Conservation (phyloP, 92 coral and sea anemone genomes). For the Zoanthus solanderi region DNA sequence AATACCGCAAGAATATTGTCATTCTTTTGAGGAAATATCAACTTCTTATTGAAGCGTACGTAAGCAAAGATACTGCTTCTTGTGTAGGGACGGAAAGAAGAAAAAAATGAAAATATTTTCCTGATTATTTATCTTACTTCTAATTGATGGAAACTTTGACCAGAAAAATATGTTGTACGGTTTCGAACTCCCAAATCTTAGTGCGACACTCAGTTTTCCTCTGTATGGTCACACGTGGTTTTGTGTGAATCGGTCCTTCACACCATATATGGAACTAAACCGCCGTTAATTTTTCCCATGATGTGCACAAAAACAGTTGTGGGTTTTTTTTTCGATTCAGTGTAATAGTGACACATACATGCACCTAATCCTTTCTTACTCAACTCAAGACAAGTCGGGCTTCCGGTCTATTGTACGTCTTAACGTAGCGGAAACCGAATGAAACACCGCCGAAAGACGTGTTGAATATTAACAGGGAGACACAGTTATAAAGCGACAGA, state of each 20-base stretch:
- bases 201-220: neutral
- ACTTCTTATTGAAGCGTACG: neutral
- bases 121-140: too few species aligned
- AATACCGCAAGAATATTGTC: neutral
- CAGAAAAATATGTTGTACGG: neutral
- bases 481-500: neutral
- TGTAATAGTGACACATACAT: neutral
- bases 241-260: neutral
- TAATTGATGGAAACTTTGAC: neutral
- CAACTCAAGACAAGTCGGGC: neutral
- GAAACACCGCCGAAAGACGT: neutral
- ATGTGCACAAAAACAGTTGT: neutral
- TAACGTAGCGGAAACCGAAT: constrained; percentile 5
- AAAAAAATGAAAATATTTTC: neutral
- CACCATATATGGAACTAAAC: neutral
- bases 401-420: neutral
- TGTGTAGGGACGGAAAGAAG: neutral
- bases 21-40: neutral
- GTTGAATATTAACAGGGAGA: neutral
- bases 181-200: neutral
- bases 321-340: neutral
- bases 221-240: neutral
- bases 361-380: neutral
- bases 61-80: neutral
- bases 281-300: neutral